Evolutionary conservation across 2,797 vertebrate species (phyloP), one percentile per base, ranked within the genome.

Genomic region (Todus mexicanus): DNA sequence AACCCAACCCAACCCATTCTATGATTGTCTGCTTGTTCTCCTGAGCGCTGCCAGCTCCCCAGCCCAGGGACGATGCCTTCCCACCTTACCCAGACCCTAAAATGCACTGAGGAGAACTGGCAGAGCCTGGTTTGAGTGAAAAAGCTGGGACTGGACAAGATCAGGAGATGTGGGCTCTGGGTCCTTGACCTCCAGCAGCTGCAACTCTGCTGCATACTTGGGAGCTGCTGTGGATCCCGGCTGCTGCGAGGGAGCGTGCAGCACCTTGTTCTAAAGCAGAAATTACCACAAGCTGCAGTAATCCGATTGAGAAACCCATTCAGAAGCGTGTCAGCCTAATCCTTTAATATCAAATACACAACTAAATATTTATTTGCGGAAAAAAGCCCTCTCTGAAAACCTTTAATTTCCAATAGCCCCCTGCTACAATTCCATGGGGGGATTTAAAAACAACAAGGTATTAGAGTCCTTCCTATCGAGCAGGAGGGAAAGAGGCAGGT

Each of bases 331-430:
- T 92, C 92, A 90, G 77, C 84, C 84, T 96, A 96, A 96, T 90
- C 93, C 94, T 77, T 96, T 96, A 95, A 95, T 95, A 96, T 95
- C 80, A 90, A 96, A 77, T 69, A 92, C 54, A 94, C 95, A 95
- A 90, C 91, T 45, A 92, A 94, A 91, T 87, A 82, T 93, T 95
- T 95, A 93, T 72, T 91, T 71, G 80, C 59, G 51, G 27, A 2
- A 35, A 51, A 79, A 86, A 37, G 6, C 11, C 26, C 18, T 35
- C 72, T 86, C 91, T 80, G 79, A 84, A 95, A 93, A 84, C 66
- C 57, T 31, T 89, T 84, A 59, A 94, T 92, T 95, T 94, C 90
- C 82, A 92, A 75, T 56, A 87, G 75, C 59, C 91, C 27, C 57
- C 64, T 59, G 83, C 75, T 93, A 77, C 91, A 96, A 90, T 76